These are phyloP conservation scores for Corythornis vintsioides DNA, from an alignment of 2,113 vertebrate genomes.

Conservation along the genomic window DNA sequence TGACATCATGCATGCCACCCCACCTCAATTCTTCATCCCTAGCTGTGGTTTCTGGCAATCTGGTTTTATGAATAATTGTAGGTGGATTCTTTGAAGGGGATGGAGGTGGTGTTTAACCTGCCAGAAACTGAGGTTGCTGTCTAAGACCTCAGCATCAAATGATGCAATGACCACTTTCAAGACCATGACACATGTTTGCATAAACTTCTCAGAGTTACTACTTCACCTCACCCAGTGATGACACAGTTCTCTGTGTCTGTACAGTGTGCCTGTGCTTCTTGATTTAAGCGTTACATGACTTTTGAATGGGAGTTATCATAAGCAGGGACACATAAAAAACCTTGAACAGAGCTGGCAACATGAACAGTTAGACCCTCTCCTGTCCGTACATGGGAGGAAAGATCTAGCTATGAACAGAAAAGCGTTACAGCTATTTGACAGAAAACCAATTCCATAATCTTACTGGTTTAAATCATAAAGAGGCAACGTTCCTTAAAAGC, in stretches of 20 bases:
- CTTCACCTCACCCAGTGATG: not conserved
- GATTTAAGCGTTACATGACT: not conserved
- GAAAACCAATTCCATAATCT: not conserved
- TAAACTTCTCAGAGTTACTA: not conserved
- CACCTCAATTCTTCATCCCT: not conserved
- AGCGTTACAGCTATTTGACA: not conserved
- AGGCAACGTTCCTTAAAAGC: not conserved
- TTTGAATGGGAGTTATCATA: not conserved
- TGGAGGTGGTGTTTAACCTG: not conserved
- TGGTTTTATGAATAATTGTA: not conserved
- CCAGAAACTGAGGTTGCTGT: not conserved
- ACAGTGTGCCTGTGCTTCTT: not conserved
- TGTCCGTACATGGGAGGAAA: not conserved
- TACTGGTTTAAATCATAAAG: not conserved
- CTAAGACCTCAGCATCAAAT: not conserved
- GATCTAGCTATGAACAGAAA: not conserved
- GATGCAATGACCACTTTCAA: not conserved
- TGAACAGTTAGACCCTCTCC: not conserved
- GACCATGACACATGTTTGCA: not conserved
- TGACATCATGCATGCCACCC: not conserved
- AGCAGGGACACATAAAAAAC: not conserved
- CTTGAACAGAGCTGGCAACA: not conserved
- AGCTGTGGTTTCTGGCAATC: not conserved
- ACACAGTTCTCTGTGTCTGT: not conserved
- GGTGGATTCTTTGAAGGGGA: not conserved